Conservation (phyloP, 2,113 vertebrate species). For the Sceloporus undulatus region DNA sequence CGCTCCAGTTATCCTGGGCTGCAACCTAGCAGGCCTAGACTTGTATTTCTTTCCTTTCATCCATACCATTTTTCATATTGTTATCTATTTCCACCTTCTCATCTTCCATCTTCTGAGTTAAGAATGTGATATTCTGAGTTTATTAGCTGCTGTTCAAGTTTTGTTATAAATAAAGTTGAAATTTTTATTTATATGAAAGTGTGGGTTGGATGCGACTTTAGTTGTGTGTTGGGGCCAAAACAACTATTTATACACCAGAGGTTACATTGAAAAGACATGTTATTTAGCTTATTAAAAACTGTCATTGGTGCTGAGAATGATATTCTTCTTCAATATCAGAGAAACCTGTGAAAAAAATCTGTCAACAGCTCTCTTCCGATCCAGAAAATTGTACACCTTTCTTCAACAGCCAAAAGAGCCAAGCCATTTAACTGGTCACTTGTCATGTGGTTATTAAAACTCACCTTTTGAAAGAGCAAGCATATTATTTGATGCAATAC, state of each 20-base stretch:
- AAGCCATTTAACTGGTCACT: not conserved
- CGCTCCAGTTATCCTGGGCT: too few species aligned
- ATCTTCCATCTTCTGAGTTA: too few species aligned
- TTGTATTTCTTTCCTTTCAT: too few species aligned
- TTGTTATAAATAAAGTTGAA: too few species aligned
- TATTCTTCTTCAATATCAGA: not conserved
- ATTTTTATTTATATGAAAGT: too few species aligned
- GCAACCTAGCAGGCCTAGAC: too few species aligned
- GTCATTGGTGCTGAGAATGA: not conserved
- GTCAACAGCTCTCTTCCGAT: not conserved
- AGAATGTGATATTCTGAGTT: too few species aligned
- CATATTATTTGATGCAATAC: not conserved
- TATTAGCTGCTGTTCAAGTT: too few species aligned
- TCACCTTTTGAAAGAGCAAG: not conserved
- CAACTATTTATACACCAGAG: not conserved
- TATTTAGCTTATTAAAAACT: not conserved
- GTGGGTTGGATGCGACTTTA: too few species aligned
- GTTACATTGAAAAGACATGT: not conserved
- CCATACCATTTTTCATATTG: too few species aligned
- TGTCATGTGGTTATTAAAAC: not conserved
- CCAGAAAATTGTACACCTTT: not conserved
- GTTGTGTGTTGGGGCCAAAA: too few species aligned
- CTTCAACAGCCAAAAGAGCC: not conserved
- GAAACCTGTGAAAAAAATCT: not conserved
- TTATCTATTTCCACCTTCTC: too few species aligned